A percentile compares a stretch with the other conserved stretches of the same genome.
Evolutionary conservation across 2,113 vertebrate genomes (phyloP).

Genomic region (Haemorhous mexicanus): DNA sequence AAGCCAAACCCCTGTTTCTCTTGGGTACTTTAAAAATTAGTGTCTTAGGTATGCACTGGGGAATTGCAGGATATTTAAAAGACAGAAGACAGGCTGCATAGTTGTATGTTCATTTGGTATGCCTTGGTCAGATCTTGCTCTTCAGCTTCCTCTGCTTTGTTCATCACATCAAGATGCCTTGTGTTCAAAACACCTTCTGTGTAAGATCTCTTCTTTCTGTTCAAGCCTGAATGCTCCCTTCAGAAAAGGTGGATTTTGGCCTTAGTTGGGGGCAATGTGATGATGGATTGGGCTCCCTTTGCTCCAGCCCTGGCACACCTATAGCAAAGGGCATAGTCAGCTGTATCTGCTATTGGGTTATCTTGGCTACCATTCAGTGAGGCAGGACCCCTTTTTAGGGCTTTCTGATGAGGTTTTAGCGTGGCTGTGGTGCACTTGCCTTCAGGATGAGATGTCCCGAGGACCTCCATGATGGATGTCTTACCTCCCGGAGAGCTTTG

Average conservation of each 20-base stretch:
- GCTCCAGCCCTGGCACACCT: accelerated
- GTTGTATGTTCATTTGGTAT: background rate
- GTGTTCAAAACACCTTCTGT: background rate
- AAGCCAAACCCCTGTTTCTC: background rate
- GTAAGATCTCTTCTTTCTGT: background rate
- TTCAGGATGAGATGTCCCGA: background rate
- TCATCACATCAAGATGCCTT: background rate
- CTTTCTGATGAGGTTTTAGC: background rate
- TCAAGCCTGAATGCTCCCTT: background rate
- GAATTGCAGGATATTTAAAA: background rate
- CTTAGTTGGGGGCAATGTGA: background rate
- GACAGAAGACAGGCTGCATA: background rate
- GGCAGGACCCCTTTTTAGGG: background rate
- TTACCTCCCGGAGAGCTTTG: background rate
- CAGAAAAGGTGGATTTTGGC: background rate
- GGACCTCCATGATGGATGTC: background rate
- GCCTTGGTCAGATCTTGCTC: background rate
- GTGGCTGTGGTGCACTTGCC: background rate
- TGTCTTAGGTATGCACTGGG: background rate
- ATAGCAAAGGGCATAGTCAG: background rate
- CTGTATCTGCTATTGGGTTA: background rate
- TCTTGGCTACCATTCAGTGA: background rate
- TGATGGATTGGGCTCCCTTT: background rate
- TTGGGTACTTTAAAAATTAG: background rate
- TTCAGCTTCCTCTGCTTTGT: background rate